phyloP scores from a whole-genome alignment of 2,797 vertebrate genomes.

The Phyllotis vaccarum region DNA sequence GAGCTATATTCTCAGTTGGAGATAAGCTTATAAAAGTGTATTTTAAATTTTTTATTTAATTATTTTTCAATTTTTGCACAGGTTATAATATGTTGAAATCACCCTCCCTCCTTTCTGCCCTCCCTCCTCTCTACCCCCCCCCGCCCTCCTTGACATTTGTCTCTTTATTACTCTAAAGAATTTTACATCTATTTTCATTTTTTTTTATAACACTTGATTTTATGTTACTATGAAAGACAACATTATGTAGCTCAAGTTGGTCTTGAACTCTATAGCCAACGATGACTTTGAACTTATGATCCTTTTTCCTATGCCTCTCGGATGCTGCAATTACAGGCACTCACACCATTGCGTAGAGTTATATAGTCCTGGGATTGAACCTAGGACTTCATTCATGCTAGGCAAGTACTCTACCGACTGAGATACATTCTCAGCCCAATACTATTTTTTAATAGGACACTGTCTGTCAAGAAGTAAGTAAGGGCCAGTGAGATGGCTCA shows the following conservation, averaged over 20 bases:
- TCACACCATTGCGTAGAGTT: neutral
- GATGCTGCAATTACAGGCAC: neutral
- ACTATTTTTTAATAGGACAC: neutral
- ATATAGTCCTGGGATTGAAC: neutral
- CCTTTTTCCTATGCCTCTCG: neutral
- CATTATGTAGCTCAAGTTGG: neutral
- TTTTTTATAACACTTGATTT: neutral
- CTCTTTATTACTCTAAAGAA: neutral
- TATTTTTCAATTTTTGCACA: neutral
- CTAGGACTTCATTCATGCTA: neutral
- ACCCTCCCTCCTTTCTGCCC: neutral
- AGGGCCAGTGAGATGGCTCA: neutral
- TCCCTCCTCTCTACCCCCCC: accelerated
- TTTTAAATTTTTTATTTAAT: neutral
- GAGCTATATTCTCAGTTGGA: neutral
- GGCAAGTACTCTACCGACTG: neutral
- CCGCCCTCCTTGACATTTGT: neutral
- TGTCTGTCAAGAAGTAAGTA: neutral
- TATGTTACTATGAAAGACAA: neutral
- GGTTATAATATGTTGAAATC: neutral
- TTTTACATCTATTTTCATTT: neutral
- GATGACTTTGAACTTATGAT: neutral
- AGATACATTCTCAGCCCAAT: neutral
- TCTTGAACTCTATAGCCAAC: neutral
- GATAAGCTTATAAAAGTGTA: neutral